Evolutionary conservation across 2,888 invertebrate genomes (phyloP), one percentile per base, ranked within the genome.

Genomic region (Diarsia dahlii): DNA sequence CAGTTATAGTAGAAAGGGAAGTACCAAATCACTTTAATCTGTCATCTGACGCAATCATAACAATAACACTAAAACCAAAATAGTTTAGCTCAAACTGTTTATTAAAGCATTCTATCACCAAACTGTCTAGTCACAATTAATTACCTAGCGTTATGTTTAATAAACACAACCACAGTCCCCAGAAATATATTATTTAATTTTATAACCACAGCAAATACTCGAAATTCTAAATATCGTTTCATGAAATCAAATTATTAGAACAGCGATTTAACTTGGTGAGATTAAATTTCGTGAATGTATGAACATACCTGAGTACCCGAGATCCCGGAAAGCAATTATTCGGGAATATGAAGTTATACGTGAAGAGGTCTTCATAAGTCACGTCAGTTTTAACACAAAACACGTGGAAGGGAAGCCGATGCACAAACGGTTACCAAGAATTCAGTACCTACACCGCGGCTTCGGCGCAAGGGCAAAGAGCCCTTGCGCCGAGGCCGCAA

Each of bases 201-300:
- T 20, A 10, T 39, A 28, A 20, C 45, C 46, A 23, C 46, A 67
- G 20, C 60, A 60, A 72, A 60, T 65, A 72, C 23, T 78, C 52
- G n/a, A 60, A 60, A 54, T 76, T n/a, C 39, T 18, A 54, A 76
- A 62, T 73, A 67, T 63, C 46, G 20, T 66, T 70, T 76, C 60
- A 56, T 50, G 34, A 10, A 66, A 70, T 65, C 52, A 80, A 60
- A 70, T 71, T 80, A 71, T 52, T 58, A 34, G 34, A 45, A 66
- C 23, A 28, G 62, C 12, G 67, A 80, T 62, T 76, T 81, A 28
- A 28, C 28, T 28, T 28, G 23, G 48, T 13, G 46, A 70, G 63
- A 76, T 81, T 62, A 52, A 76, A 80, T 81, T 77, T 45, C 9
- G 54, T 13, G 71, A 78, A 71, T n/a, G 48, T 79, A 28, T 45